A percentile compares a stretch with the other conserved stretches of the same genome.
These are phyloP conservation scores for Bothrops jararaca DNA, from an alignment of 2,113 vertebrate species.

Conservation along the genomic window DNA sequence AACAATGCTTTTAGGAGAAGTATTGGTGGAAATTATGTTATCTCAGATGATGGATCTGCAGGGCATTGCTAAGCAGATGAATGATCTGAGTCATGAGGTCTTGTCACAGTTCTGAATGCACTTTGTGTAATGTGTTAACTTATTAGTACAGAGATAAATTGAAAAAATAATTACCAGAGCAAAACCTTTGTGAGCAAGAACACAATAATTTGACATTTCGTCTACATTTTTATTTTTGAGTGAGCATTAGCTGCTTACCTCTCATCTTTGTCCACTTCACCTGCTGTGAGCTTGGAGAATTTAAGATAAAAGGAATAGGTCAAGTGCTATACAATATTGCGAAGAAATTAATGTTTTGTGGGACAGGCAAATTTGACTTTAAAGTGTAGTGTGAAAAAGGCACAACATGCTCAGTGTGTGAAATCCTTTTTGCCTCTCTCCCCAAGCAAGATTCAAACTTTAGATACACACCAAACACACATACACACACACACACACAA, in stretches of 20 bases:
- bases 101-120: not conserved
- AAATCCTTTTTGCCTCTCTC: not conserved
- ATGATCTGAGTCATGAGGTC: not conserved
- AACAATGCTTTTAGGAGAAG: not conserved
- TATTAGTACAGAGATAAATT: not conserved
- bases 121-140: not conserved
- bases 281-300: not conserved
- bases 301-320: not conserved
- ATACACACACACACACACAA: not conserved
- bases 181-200: not conserved
- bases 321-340: not conserved
- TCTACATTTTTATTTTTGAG: not conserved
- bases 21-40: not conserved
- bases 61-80: not conserved
- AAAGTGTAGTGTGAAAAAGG: not conserved
- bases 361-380: not conserved
- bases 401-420: not conserved
- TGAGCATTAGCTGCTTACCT: not conserved
- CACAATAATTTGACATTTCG: not conserved
- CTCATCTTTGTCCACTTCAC: not conserved
- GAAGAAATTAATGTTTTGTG: not conserved
- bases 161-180: not conserved
- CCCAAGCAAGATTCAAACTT: not conserved
- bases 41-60: not conserved
- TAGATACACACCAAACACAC: not conserved